Evolutionary conservation across 1,140 invertebrate species (phyloP), one percentile per base, ranked within the genome.

Genomic region (Wiebesia pumilae): DNA sequence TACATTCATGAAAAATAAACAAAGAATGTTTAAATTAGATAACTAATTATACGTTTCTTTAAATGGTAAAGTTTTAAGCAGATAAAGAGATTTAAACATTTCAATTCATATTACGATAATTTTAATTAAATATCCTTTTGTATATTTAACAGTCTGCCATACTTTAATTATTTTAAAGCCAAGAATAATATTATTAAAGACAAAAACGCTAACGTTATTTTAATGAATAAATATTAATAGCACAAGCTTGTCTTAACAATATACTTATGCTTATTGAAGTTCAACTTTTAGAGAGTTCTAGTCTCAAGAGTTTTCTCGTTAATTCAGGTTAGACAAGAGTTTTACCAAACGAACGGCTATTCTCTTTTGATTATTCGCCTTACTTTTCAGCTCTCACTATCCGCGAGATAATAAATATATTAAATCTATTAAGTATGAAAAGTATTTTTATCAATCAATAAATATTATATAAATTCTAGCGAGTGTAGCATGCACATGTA

Each of bases 281-380:
- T 10, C 35, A 38, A 16, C 19, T 3, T 21, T 7, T 38, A 2
- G 19, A 93, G 97, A 98, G 90, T 95, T 95, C 86, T 98, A 97
- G 93, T 98, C 98, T 93, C 95, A 97, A 89, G 69, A 73, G 21
- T 62, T 83, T 58, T 38, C 35, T 73, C 12, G 27, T 0, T 19
- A 62, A 83, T 78, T 65, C 16, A 51, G 58, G 73, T 78, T 58
- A 67, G 10, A 24, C 73, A 27, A 27, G 65, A 40, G 16, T 16
- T 0, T 71, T 27, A 9, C 30, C 65, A 19, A 33, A n/a, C 14
- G 35, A 35, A 81, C 69, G 16, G 51, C 47, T 40, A n/a, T n/a
- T 12, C 16, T 4, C 19, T 12, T 43, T 40, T 47, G 21, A 71
- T 38, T 4, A 7, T 19, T 71, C 16, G 0, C 71, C 9, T n/a